These are phyloP conservation scores for Agrotis clavis DNA, from an alignment of 2,888 invertebrate species.

Conservation along the genomic window DNA sequence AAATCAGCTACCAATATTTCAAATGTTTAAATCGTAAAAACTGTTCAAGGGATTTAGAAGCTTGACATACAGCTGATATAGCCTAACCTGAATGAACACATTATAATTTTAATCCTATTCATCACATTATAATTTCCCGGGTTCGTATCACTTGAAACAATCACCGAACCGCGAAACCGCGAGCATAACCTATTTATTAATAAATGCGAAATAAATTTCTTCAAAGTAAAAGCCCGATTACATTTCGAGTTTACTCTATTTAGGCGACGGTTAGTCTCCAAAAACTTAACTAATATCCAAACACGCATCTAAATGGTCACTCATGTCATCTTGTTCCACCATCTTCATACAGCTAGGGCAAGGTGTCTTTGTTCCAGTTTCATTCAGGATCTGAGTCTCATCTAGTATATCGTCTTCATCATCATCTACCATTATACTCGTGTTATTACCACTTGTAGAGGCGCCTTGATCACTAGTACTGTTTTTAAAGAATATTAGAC, in stretches of 20 bases:
- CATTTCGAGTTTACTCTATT: too few species aligned
- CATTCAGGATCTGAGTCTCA: slow-evolving; percentile 82
- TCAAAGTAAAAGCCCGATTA: too few species aligned
- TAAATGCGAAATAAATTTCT: neutral
- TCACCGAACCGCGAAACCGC: neutral
- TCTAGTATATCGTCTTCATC: slow-evolving; percentile 80
- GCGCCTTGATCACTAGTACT: slow-evolving; percentile 81
- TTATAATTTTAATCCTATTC: too few species aligned
- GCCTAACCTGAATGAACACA: too few species aligned
- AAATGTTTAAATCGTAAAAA: too few species aligned
- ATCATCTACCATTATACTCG: slow-evolving; percentile 78
- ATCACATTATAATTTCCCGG: too few species aligned
- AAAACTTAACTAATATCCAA: slow-evolving; percentile 63
- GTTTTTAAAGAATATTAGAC: slow-evolving; percentile 85
- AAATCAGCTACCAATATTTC: too few species aligned
- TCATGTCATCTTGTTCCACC: slow-evolving; percentile 90
- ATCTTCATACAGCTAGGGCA: slow-evolving; percentile 92
- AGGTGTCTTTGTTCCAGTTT: slow-evolving; percentile 86
- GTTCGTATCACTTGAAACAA: too few species aligned
- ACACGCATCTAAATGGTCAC: slow-evolving; percentile 90
- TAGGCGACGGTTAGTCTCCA: neutral
- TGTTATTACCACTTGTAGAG: slow-evolving; percentile 72
- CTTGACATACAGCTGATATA: too few species aligned
- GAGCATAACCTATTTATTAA: neutral
- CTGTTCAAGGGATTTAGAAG: too few species aligned